Percentiles rank a stretch among this genome's conserved stretches.
These are phyloP conservation scores for Diplazon laetatorius DNA, from an alignment of 2,888 invertebrate genomes.

Conservation along the genomic window DNA sequence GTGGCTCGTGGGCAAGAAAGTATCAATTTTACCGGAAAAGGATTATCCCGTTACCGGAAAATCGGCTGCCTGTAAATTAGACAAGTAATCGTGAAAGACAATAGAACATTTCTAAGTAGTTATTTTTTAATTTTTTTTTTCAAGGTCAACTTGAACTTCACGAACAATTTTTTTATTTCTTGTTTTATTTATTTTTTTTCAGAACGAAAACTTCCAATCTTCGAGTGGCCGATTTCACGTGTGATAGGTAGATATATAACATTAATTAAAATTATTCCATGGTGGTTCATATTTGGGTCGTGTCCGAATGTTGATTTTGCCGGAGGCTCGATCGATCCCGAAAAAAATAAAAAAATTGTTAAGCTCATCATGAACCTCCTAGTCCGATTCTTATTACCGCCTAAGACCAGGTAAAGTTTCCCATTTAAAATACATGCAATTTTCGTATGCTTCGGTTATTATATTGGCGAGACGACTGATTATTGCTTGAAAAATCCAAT, in stretches of 20 bases:
- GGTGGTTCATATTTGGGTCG: no score
- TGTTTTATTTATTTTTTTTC: conserved; percentile 39
- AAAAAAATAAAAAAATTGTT: no score
- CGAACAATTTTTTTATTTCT: no score
- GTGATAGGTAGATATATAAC: conserved; percentile 86
- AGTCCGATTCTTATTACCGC: no score
- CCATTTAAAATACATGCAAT: no score
- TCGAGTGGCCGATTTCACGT: conserved; percentile 82
- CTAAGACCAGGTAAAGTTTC: no score
- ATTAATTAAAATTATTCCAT: not conserved
- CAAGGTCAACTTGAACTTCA: not conserved
- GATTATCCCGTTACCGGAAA: conserved; percentile 86
- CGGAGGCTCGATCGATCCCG: no score
- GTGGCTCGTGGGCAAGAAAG: conserved; percentile 87
- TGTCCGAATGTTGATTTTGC: no score
- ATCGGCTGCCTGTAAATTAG: conserved; percentile 82
- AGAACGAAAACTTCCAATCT: conserved; percentile 74
- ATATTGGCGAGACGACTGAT: no score
- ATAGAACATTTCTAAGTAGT: not conserved
- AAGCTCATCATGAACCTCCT: no score
- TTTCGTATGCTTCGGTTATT: no score
- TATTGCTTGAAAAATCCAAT: no score
- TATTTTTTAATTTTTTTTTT: not conserved
- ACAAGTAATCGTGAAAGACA: conserved; percentile 3
- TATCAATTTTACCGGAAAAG: conserved; percentile 84